Base-by-base conservation (phyloP, 2,797 vertebrate species). In the Etheostoma nigrum region DNA sequence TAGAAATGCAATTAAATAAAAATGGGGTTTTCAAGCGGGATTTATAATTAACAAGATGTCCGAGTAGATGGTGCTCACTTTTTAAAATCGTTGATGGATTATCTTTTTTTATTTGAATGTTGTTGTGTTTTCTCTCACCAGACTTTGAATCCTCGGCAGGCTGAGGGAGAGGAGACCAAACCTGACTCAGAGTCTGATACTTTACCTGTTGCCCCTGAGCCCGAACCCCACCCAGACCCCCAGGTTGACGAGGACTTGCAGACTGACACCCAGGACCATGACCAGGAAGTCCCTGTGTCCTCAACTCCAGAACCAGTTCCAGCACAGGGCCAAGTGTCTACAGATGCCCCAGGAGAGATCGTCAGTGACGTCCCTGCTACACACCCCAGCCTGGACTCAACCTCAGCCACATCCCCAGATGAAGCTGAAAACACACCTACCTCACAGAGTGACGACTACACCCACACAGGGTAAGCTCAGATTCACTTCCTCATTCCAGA, bases 391-490 rank as follows among this genome's bases (percentile, higher is more conserved):
- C 88, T 88, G 57, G 88, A 88, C 70, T 82, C 94, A 25, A 74
- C 85, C 86, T 79, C 89, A 76, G 87, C 78, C 85, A 45, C 81
- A 67, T 57, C 81, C 48, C 91, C 78, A 89, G 94, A 97, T 91
- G 96, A 97, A 93, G 93, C 89, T 92, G 95, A 96, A 91, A 95
- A 93, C 92, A 72, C 93, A 92, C 94, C 97, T 98, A 99, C 97
- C 97, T 99, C 98, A 96, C 91, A 96, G 88, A 95, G 92, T 73
- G 84, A 94, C 85, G 84, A 90, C 72, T 79, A 93, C 71, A 87
- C 89, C 21, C 94, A 95, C 80, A 91, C 95, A 14, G 84, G 96
- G 98, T 99, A 95, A 97, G 96, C 71, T 66, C 55, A 45, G 9
- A 44, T 69, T 33, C 54, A 62, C 25, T 64, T 54, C 44, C 21